Evolutionary conservation across 1,140 invertebrate species (phyloP).

Genomic region (Panagrolaimus sp.): DNA sequence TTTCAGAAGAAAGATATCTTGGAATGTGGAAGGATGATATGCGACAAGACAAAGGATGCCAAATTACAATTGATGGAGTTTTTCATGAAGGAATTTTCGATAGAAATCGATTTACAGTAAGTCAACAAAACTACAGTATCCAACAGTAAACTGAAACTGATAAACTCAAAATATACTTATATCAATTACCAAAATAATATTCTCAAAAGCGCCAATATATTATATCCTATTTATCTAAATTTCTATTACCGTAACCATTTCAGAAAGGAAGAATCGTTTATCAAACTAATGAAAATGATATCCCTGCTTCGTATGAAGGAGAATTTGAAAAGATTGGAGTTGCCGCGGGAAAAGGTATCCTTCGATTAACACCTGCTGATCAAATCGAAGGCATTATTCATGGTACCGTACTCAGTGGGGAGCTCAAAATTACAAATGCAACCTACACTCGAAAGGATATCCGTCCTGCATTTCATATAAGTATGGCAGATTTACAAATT

Average conservation of each 20-base stretch:
- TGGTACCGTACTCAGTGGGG: slow-evolving; percentile 23
- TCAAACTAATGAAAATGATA: not conserved
- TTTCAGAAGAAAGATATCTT: slow-evolving; percentile 28
- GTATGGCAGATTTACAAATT: not conserved
- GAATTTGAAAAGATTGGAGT: slow-evolving; percentile 35
- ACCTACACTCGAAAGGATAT: slow-evolving; percentile 19
- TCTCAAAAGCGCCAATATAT: not conserved
- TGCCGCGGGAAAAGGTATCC: slow-evolving; percentile 27
- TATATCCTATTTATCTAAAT: no score
- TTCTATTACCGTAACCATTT: no score
- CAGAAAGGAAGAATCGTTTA: no score
- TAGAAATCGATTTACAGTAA: slow-evolving; percentile 22
- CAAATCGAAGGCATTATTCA: slow-evolving; percentile 30
- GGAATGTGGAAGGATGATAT: slow-evolving; percentile 26
- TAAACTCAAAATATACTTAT: not conserved
- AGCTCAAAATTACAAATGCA: slow-evolving; percentile 32
- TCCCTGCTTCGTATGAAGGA: slow-evolving; percentile 23
- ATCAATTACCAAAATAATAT: not conserved
- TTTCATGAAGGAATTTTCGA: slow-evolving; percentile 38
- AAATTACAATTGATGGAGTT: slow-evolving; percentile 37
- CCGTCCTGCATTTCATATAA: not conserved
- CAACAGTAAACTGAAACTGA: slow-evolving; percentile 1
- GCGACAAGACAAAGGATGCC: slow-evolving; percentile 25
- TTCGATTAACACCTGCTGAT: slow-evolving; percentile 26
- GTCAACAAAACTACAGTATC: not conserved